Evolutionary conservation across 2,797 vertebrate species (phyloP), one percentile per base, ranked within the genome.

Genomic region (Silurus aristotelis): DNA sequence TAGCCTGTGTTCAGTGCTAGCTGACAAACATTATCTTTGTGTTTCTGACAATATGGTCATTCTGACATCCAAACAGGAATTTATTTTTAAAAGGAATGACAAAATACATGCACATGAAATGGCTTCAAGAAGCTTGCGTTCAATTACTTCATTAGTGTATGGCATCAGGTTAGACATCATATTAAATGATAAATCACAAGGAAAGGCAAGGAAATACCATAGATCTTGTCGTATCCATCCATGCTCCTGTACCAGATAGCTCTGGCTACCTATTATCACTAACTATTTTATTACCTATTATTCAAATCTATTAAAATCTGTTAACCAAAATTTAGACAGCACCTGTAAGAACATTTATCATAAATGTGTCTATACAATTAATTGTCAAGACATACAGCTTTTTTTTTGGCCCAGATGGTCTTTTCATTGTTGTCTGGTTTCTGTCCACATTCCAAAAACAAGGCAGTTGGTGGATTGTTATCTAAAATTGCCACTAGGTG

Each of bases 1-100:
- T 9, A 14, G 13, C 31, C 61, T 87, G 48, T 46, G 60, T 2
- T 83, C 87, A 31, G 76, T 87, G 73, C 66, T 38, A 6, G 58
- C 38, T 31, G 75, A 22, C 84, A 48, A 64, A 15, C 77, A 80
- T 43, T 83, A 80, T 67, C 75, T 85, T 43, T 15, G 17, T 15
- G 17, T 85, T 17, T 2, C 17, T 1, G 13, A 75, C 15, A 43
- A 61, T 2, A 19, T 15, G 6, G 14, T 83, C 67, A 80, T 20
- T 3, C 58, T 87, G 68, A 64, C 75, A 48, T 12, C 75, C 66
- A 22, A 20, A 38, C 38, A 38, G 38, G 38, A 38, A 38, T 38
- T 46, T 31, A 61, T 61, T 61, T 61, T 17, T 19, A 60, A 17
- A 19, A 17, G 5, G 1, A 1, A 12, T 27, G 1, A 2, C 6